Percentiles rank a stretch among this genome's conserved stretches.
phyloP scores from a whole-genome alignment of 2,888 invertebrate species.

The Agrilus biguttatus region DNA sequence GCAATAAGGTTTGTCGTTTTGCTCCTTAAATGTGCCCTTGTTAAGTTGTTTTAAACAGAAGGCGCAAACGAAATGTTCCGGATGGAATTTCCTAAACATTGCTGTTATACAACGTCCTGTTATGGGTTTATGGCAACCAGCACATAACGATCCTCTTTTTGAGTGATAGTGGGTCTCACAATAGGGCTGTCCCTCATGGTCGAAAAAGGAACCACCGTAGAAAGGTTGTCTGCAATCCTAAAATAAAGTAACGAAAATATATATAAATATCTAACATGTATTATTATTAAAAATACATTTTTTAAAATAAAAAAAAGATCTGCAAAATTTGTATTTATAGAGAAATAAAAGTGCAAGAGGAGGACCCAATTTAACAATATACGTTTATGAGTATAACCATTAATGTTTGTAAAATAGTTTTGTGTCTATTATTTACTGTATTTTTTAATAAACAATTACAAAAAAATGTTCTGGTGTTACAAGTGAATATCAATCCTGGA shows the following conservation, averaged over 20 bases:
- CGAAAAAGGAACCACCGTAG: constrained; percentile 95
- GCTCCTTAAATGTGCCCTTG: constrained; percentile 99
- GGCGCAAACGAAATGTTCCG: constrained; percentile 99
- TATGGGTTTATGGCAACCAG: constrained; percentile 95
- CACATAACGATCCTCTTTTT: constrained; percentile 91
- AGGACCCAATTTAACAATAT: too few relatives aligned
- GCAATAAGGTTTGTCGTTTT: constrained; percentile 97
- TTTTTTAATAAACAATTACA: too few relatives aligned
- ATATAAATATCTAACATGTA: too few relatives aligned
- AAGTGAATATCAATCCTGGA: too few relatives aligned
- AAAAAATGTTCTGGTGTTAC: too few relatives aligned
- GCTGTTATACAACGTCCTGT: constrained; percentile 97
- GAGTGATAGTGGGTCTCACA: constrained; percentile 99
- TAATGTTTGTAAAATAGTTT: too few relatives aligned
- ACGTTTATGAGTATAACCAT: too few relatives aligned
- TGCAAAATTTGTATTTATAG: too few relatives aligned
- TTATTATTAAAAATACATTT: too few relatives aligned
- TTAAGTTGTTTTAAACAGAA: constrained; percentile 96
- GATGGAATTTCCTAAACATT: constrained; percentile 98
- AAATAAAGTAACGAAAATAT: constrained; percentile 18
- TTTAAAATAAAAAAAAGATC: too few relatives aligned
- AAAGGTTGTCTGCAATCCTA: constrained; percentile 96
- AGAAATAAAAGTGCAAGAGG: too few relatives aligned
- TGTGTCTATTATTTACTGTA: too few relatives aligned
- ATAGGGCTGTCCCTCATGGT: constrained; percentile 94